Conservation (phyloP, 2,888 invertebrate species). For the Erebia aethiops region DNA sequence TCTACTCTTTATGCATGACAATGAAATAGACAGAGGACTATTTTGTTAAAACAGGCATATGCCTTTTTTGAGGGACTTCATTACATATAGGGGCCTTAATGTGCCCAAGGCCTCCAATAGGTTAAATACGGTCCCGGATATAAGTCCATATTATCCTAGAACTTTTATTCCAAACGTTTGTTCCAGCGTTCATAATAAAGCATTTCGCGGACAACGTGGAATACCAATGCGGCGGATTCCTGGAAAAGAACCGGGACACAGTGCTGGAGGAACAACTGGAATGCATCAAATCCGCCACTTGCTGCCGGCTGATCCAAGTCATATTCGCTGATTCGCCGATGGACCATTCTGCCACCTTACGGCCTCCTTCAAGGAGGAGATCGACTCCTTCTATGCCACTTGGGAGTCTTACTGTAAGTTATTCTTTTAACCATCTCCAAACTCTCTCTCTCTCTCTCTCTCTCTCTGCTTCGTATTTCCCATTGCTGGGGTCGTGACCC, state of each 20-base stretch:
- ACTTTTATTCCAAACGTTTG: background rate
- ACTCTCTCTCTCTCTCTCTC: too few species aligned
- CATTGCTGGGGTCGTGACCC: too few species aligned
- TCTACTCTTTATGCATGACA: too few species aligned
- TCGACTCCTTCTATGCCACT: slow-evolving; percentile 60
- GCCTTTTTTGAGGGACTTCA: too few species aligned
- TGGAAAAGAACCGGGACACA: slow-evolving; percentile 98
- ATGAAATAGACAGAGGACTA: too few species aligned
- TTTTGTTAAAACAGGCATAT: too few species aligned
- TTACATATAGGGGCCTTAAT: too few species aligned
- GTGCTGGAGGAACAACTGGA: slow-evolving; percentile 97
- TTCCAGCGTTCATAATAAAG: slow-evolving; percentile 91
- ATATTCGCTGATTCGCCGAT: slow-evolving; percentile 55
- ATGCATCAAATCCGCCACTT: slow-evolving; percentile 76
- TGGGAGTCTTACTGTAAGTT: slow-evolving; percentile 63
- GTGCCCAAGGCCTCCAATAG: too few species aligned
- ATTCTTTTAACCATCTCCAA: background rate
- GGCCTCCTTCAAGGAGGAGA: slow-evolving; percentile 62
- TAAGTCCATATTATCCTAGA: background rate
- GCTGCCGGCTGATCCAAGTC: slow-evolving; percentile 61
- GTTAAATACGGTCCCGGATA: background rate
- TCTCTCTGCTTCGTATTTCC: too few species aligned
- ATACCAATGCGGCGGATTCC: slow-evolving; percentile 95
- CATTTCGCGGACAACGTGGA: slow-evolving; percentile 99
- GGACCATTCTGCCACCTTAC: slow-evolving; percentile 57